Percentiles rank a stretch among this genome's conserved stretches.
Evolutionary conservation across 2,113 vertebrate genomes (phyloP).

Genomic region (Callopanchax toddi): DNA sequence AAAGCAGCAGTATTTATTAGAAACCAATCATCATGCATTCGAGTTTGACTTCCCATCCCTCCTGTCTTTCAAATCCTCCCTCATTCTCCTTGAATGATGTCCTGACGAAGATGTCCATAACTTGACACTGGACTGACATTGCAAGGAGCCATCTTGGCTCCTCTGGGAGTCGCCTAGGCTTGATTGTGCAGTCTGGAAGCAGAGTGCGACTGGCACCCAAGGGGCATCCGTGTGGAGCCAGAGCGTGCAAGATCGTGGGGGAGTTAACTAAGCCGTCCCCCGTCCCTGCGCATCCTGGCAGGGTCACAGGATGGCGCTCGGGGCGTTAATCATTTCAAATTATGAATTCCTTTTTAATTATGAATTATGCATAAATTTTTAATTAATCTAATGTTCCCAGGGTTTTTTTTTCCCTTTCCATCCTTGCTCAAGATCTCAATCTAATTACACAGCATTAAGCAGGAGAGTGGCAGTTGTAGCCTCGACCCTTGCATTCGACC

Average conservation of each 20-base stretch:
- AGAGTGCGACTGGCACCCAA: conserved; percentile 68
- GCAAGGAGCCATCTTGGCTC: conserved; percentile 70
- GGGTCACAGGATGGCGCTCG: conserved; percentile 75
- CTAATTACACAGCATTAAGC: conserved; percentile 82
- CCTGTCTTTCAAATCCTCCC: conserved; percentile 48
- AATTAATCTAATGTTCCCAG: conserved; percentile 85
- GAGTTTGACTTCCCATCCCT: conserved; percentile 47
- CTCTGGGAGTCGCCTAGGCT: conserved; percentile 66
- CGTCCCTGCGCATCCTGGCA: conserved; percentile 68
- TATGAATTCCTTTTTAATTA: conserved; percentile 86
- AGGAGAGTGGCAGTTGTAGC: conserved; percentile 73
- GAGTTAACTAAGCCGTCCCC: conserved; percentile 73
- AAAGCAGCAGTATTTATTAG: conserved; percentile 52
- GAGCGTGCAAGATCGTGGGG: conserved; percentile 60
- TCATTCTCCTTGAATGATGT: conserved; percentile 63
- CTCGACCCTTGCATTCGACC: conserved; percentile 70
- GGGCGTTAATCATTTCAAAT: conserved; percentile 83
- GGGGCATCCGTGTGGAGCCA: conserved; percentile 58
- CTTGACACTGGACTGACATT: conserved; percentile 76
- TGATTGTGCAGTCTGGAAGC: conserved; percentile 77
- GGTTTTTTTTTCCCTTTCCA: conserved; percentile 63
- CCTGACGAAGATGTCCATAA: conserved; percentile 72
- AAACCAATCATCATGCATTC: conserved; percentile 45
- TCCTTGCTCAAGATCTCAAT: conserved; percentile 77
- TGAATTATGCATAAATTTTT: conserved; percentile 87